These are phyloP conservation scores for Agrochola lychnidis DNA, from an alignment of 2,888 invertebrate genomes.

Conservation along the genomic window DNA sequence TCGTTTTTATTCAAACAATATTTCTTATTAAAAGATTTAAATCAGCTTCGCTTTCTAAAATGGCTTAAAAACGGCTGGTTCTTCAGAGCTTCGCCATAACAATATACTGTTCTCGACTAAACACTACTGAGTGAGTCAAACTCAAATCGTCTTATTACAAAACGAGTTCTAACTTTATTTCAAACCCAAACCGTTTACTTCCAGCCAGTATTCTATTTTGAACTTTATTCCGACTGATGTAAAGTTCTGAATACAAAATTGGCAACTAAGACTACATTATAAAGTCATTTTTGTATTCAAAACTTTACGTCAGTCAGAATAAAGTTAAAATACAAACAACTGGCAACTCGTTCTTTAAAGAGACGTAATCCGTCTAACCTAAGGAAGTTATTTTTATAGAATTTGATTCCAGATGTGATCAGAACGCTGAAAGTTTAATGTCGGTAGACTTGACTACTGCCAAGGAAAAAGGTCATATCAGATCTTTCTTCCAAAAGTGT, in stretches of 20 bases:
- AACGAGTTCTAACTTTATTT: neutral
- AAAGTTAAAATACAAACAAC: neutral
- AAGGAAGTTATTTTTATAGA: slow-evolving; percentile 12
- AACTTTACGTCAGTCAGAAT: neutral
- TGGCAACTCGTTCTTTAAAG: neutral
- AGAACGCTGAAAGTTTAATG: slow-evolving; percentile 90
- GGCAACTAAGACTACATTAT: neutral
- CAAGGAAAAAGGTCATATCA: slow-evolving; percentile 96
- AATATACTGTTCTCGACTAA: neutral
- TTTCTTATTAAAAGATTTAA: neutral
- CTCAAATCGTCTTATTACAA: neutral
- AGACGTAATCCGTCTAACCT: neutral
- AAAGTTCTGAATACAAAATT: neutral
- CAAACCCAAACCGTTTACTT: neutral
- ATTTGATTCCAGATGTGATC: slow-evolving; percentile 86
- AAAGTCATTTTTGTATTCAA: neutral
- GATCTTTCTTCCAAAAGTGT: slow-evolving; percentile 96
- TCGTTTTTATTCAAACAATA: neutral
- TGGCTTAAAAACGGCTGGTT: neutral
- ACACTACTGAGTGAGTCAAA: neutral
- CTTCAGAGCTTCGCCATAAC: neutral
- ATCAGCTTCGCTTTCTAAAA: neutral
- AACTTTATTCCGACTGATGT: neutral
- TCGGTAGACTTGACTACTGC: slow-evolving; percentile 95
- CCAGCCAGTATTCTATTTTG: neutral